A percentile compares a stretch with the other conserved stretches of the same genome.
These are phyloP conservation scores for Tautogolabrus adspersus DNA, from an alignment of 2,113 vertebrate genomes.

Conservation along the genomic window DNA sequence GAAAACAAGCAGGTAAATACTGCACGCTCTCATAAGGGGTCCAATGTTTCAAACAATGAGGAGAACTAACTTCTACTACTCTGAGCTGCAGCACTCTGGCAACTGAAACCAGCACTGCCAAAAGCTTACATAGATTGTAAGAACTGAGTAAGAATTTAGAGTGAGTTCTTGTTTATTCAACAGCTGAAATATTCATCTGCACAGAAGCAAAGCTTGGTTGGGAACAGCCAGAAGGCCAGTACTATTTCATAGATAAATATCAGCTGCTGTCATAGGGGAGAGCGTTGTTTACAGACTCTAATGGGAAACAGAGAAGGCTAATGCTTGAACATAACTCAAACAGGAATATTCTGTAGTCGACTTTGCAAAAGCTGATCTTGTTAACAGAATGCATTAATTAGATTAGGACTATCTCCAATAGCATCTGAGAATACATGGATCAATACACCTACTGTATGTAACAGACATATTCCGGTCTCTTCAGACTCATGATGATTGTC, in stretches of 20 bases:
- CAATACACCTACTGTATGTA: constrained; percentile 7
- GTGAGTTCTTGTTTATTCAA: constrained; percentile 36
- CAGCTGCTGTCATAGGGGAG: constrained; percentile 58
- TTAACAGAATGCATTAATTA: constrained; percentile 56
- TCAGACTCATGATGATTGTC: constrained; percentile 21
- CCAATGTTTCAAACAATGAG: constrained; percentile 20
- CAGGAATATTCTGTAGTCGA: constrained; percentile 41
- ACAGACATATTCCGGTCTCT: constrained; percentile 41
- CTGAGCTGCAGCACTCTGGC: background rate
- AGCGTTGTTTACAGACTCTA: constrained; percentile 55
- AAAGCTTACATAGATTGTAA: background rate
- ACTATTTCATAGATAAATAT: constrained; percentile 71
- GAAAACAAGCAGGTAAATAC: constrained; percentile 46
- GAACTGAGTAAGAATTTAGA: constrained; percentile 22
- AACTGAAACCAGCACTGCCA: background rate
- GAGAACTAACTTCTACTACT: constrained; percentile 8
- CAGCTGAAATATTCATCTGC: constrained; percentile 50
- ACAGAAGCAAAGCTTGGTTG: constrained; percentile 39
- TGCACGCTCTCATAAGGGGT: constrained; percentile 12
- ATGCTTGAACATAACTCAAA: constrained; percentile 34
- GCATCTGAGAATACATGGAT: constrained; percentile 46
- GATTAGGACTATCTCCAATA: constrained; percentile 37
- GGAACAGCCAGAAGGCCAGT: constrained; percentile 44
- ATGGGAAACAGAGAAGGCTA: constrained; percentile 47
- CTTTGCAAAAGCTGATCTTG: constrained; percentile 22